Percentiles rank a stretch among this genome's conserved stretches.
phyloP scores from a whole-genome alignment of 2,888 invertebrate genomes.

The Diarsia dahlii region DNA sequence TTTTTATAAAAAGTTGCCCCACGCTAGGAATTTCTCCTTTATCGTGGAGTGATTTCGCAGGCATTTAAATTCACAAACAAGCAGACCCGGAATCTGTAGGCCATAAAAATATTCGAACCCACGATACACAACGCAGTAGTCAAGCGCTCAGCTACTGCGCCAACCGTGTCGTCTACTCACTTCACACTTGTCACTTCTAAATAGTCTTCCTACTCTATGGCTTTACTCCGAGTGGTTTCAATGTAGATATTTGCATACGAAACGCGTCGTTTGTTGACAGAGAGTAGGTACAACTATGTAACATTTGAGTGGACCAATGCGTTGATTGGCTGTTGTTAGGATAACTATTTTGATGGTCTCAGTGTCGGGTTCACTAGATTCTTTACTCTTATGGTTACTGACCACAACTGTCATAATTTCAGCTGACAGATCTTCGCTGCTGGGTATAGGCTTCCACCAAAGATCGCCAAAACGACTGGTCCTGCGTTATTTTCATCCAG shows the following conservation, averaged over 20 bases:
- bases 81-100: no score
- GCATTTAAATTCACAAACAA: no score
- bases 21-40: no score
- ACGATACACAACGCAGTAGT: no score
- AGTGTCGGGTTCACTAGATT: background rate
- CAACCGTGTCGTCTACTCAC: no score
- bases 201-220: background rate
- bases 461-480: background rate
- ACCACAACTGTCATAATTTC: background rate
- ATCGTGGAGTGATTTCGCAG: no score
- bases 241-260: slow-evolving; percentile 51
- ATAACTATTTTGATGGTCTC: background rate
- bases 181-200: background rate
- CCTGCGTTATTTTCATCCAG: no score
- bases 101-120: no score
- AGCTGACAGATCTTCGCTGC: no score
- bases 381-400: background rate
- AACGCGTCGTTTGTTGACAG: slow-evolving; percentile 24
- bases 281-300: background rate
- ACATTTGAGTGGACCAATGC: background rate
- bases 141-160: no score
- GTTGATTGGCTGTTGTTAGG: slow-evolving; percentile 13
- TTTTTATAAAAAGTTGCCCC: no score
- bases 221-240: slow-evolving; percentile 12
- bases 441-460: background rate